These are phyloP conservation scores for Phallusia fumigata DNA, from an alignment of 23 tunicate genomes.

Conservation along the genomic window DNA sequence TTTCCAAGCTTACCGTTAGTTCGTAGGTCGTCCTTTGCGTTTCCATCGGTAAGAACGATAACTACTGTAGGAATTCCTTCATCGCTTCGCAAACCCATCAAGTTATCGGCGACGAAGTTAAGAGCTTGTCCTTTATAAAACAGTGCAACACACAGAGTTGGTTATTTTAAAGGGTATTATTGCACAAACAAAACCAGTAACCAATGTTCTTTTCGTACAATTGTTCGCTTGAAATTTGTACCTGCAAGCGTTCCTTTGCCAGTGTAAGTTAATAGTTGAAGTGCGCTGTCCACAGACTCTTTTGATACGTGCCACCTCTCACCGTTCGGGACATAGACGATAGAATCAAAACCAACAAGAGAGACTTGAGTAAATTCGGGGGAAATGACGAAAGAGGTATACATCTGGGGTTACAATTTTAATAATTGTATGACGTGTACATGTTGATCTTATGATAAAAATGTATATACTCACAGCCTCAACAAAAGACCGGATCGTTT, in stretches of 20 bases:
- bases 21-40: conserved; percentile 43
- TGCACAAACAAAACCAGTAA: too few relatives aligned
- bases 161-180: too few relatives aligned
- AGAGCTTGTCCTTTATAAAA: conserved; percentile 43
- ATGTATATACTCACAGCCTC: conserved; percentile 20
- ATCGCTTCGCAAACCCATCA: conserved; percentile 24
- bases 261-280: conserved; percentile 19
- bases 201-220: too few relatives aligned
- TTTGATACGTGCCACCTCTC: conserved; percentile 18
- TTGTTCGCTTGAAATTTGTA: not conserved
- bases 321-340: conserved; percentile 10
- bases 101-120: conserved; percentile 29
- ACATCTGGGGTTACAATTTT: conserved; percentile 28
- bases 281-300: conserved; percentile 26
- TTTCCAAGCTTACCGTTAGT: conserved; percentile 27
- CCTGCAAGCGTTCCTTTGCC: conserved; percentile 63
- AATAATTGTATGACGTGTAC: too few relatives aligned
- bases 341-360: conserved; percentile 41
- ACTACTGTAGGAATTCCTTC: conserved; percentile 46
- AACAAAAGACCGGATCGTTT: conserved; percentile 42
- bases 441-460: too few relatives aligned
- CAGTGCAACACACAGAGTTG: too few relatives aligned
- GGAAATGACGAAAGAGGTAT: conserved; percentile 26
- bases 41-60: conserved; percentile 54
- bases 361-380: conserved; percentile 45